These are phyloP conservation scores for Lophochroa leadbeateri DNA, from an alignment of 2,113 vertebrate genomes.

Conservation along the genomic window DNA sequence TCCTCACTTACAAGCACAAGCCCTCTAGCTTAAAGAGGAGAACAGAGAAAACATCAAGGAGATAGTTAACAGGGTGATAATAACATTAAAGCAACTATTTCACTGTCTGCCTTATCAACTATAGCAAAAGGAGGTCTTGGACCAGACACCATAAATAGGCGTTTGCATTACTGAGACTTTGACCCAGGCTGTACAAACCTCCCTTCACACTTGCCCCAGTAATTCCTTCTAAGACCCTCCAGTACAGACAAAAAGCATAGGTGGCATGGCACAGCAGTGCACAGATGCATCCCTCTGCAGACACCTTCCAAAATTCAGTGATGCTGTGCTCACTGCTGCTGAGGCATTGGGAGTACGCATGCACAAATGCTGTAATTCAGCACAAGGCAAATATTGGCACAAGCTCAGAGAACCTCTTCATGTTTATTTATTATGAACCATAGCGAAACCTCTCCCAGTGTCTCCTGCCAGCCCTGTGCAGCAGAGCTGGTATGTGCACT, in stretches of 20 bases:
- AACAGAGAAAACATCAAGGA: neutral
- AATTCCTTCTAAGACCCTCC: neutral
- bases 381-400: neutral
- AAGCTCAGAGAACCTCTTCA: neutral
- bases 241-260: neutral
- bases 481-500: neutral
- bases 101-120: neutral
- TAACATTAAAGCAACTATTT: neutral
- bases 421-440: neutral
- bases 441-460: neutral
- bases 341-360: accelerated
- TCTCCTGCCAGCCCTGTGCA: neutral
- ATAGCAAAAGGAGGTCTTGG: neutral
- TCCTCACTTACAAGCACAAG: neutral
- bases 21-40: neutral
- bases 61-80: neutral
- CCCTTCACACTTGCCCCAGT: neutral
- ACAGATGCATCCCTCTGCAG: neutral
- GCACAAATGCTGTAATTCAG: neutral
- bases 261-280: neutral
- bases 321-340: neutral
- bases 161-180: neutral
- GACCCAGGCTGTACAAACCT: neutral
- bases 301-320: neutral
- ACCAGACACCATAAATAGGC: neutral